Evolutionary conservation across 2,888 invertebrate genomes (phyloP).

Genomic region (Acrobasis consociella): DNA sequence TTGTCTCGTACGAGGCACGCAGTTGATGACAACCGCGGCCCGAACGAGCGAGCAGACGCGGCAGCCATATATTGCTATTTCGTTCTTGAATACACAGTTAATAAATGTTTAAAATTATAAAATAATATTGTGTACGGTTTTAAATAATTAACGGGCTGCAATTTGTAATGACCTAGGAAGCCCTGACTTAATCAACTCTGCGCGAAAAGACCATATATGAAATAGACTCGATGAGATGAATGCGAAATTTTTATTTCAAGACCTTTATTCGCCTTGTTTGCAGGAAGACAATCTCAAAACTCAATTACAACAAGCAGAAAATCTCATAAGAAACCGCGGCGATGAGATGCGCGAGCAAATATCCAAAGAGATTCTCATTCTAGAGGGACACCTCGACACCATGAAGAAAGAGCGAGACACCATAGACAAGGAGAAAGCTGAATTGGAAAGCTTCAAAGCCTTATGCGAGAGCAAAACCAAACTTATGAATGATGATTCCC

Average conservation of each 20-base stretch:
- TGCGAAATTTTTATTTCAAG: background rate
- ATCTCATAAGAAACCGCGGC: conserved; percentile 52
- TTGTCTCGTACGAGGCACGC: no score
- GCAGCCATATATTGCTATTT: no score
- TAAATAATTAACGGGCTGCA: no score
- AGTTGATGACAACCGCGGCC: no score
- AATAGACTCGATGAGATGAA: no score
- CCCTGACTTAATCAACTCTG: no score
- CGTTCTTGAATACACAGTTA: no score
- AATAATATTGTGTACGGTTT: no score
- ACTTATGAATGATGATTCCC: conserved; percentile 38
- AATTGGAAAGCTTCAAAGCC: conserved; percentile 44
- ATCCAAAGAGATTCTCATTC: conserved; percentile 53
- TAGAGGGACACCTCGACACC: conserved; percentile 54
- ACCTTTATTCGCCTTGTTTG: conserved; percentile 14
- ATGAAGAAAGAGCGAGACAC: conserved; percentile 62
- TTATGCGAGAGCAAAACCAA: conserved; percentile 31
- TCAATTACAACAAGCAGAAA: conserved; percentile 60
- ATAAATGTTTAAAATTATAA: no score
- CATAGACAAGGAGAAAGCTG: conserved; percentile 53
- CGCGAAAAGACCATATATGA: no score
- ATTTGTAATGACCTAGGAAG: no score
- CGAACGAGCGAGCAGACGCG: no score
- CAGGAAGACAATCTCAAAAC: conserved; percentile 63
- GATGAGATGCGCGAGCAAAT: conserved; percentile 68